phyloP scores from a whole-genome alignment of 2,888 invertebrate species.

The Hyposoter dolosus region DNA sequence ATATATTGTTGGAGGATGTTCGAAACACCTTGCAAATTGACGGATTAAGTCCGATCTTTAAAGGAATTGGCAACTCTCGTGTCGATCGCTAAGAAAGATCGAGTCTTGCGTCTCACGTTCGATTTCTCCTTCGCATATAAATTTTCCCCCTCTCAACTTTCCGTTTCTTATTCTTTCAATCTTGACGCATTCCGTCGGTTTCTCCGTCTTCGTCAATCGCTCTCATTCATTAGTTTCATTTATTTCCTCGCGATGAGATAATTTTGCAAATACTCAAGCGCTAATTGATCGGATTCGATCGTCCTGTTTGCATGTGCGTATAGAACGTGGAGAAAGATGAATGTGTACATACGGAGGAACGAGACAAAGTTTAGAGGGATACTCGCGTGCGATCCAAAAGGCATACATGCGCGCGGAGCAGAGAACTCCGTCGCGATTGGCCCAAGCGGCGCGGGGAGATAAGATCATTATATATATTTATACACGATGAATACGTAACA shows the following conservation, averaged over 20 bases:
- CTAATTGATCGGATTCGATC: slow-evolving; percentile 63
- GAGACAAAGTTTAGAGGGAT: slow-evolving; percentile 32
- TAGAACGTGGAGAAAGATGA: not conserved
- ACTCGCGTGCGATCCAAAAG: slow-evolving; percentile 42
- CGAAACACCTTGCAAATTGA: slow-evolving; percentile 70
- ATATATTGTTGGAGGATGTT: slow-evolving; percentile 42
- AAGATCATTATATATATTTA: slow-evolving; percentile 55
- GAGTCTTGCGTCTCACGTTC: not conserved
- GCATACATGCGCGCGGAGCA: not conserved
- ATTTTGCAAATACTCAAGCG: slow-evolving; percentile 19
- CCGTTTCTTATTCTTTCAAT: not conserved
- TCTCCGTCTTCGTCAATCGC: not conserved
- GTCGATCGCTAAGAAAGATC: slow-evolving; percentile 46
- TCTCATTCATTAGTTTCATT: slow-evolving; percentile 6
- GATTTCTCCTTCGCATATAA: not conserved
- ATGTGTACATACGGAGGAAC: slow-evolving; percentile 33
- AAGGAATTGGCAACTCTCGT: slow-evolving; percentile 55
- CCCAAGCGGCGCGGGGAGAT: slow-evolving; percentile 52
- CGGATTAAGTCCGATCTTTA: slow-evolving; percentile 68
- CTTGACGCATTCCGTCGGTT: not conserved
- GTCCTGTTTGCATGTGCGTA: not conserved
- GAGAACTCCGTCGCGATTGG: slow-evolving; percentile 42
- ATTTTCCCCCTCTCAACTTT: not conserved
- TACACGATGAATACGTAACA: slow-evolving; percentile 14
- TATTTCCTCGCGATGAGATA: not conserved